Percentiles rank a stretch among this genome's conserved stretches.
phyloP scores from a whole-genome alignment of 2,113 vertebrate species.

The Malurus cyaneus region DNA sequence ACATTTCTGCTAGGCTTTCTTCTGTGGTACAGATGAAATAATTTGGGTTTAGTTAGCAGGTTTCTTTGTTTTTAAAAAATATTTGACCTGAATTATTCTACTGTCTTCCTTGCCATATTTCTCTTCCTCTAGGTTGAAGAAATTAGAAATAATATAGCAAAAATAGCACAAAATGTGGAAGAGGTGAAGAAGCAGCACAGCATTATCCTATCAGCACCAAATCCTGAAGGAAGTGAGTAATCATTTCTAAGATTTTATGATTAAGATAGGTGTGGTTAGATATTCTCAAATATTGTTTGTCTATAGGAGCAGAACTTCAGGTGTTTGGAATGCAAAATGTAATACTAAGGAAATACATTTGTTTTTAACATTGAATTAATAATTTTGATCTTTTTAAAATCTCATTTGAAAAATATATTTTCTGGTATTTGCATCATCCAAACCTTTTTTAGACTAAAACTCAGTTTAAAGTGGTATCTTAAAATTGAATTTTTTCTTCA shows the following conservation, averaged over 20 bases:
- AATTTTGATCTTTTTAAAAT: background rate
- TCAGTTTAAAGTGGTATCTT: background rate
- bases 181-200: slow-evolving; percentile 94
- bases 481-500: background rate
- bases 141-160: slow-evolving; percentile 81
- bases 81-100: background rate
- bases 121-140: slow-evolving; percentile 85
- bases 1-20: background rate
- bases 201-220: slow-evolving; percentile 91
- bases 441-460: background rate
- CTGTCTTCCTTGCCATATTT: background rate
- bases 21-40: background rate
- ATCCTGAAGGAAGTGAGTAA: slow-evolving; percentile 89
- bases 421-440: background rate
- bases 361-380: background rate
- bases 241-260: background rate
- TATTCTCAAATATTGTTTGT: background rate
- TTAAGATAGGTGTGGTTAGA: background rate
- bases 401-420: background rate
- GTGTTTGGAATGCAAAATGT: background rate
- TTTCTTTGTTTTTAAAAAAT: too few relatives aligned
- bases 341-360: background rate
- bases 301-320: background rate
- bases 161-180: slow-evolving; percentile 84
- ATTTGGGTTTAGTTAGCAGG: background rate